Evolutionary conservation across 1,140 invertebrate genomes (phyloP), one percentile per base, ranked within the genome.

Genomic region (Thaumetopoea pityocampa): DNA sequence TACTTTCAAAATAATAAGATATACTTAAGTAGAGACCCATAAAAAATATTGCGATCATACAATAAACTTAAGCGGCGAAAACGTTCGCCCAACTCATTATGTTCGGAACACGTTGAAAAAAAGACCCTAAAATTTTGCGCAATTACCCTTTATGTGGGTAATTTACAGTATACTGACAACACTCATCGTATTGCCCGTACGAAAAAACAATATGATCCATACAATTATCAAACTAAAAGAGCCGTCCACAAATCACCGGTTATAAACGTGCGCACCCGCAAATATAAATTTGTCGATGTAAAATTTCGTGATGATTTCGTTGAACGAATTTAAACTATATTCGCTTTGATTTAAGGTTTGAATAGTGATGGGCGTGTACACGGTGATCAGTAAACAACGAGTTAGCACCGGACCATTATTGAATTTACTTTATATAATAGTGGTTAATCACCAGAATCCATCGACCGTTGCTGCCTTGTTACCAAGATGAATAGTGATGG

Each of bases 391-490:
- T 62, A 80, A 78, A 84, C 65, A 79, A 71, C 65, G 53, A 53
- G 57, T 68, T 69, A 78, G 60, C 55, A 67, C 57, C 57, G 54
- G 59, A 57, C 73, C 65, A 84, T 81, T 84, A 84, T 84, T 84
- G 77, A 84, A 84, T 84, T 84, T 83, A 83, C 77, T 79, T 82
- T 80, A 81, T 73, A 84, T 81, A 84, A 84, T 84, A 84, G 78
- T 73, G 71, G 65, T 84, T 84, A 81, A 84, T 84, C 71, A 74
- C 63, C 70, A 41, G 67, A 79, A 79, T 78, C 60, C 67, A 81
- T 77, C 74, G 56, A 60, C 52, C 62, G 69, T 63, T 68, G 68
- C 66, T 73, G 69, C 56, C 71, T 77, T 67, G 70, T 71, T 79
- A 72, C 67, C 54, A 61, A 42, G 49, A 20, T 6, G 4, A 22